phyloP scores from a whole-genome alignment of 2,888 invertebrate genomes.

The Acheta domesticus region DNA sequence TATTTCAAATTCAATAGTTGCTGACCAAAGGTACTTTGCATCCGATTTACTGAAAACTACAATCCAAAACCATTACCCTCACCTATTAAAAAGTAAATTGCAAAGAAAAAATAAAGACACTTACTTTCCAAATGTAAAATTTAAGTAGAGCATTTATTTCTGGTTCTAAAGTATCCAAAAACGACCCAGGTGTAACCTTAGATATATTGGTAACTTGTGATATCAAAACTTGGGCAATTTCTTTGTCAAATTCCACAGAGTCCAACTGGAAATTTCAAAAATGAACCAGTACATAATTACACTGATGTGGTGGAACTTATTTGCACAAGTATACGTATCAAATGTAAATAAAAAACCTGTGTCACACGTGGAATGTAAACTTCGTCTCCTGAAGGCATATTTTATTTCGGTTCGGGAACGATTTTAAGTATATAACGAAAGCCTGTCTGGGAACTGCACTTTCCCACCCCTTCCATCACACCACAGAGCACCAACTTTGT shows the following conservation, averaged over 20 bases:
- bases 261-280: slow-evolving; percentile 58
- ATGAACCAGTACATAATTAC: slow-evolving; percentile 32
- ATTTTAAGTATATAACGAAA: no score
- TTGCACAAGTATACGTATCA: no score
- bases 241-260: slow-evolving; percentile 74
- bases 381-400: background rate
- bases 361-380: slow-evolving; percentile 49
- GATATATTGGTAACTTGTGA: slow-evolving; percentile 61
- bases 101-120: slow-evolving; percentile 21
- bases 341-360: slow-evolving; percentile 44
- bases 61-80: slow-evolving; percentile 30
- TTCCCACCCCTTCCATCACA: no score
- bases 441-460: no score
- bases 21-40: slow-evolving; percentile 77
- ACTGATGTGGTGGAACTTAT: background rate
- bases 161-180: slow-evolving; percentile 54
- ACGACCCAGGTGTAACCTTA: slow-evolving; percentile 63
- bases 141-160: slow-evolving; percentile 68
- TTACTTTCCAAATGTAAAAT: slow-evolving; percentile 61
- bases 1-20: slow-evolving; percentile 75
- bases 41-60: slow-evolving; percentile 61
- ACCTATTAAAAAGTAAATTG: no score
- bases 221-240: slow-evolving; percentile 69
- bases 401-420: no score
- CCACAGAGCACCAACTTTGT: no score